phyloP scores from a whole-genome alignment of 1,140 invertebrate species.

The Cydia amplana region DNA sequence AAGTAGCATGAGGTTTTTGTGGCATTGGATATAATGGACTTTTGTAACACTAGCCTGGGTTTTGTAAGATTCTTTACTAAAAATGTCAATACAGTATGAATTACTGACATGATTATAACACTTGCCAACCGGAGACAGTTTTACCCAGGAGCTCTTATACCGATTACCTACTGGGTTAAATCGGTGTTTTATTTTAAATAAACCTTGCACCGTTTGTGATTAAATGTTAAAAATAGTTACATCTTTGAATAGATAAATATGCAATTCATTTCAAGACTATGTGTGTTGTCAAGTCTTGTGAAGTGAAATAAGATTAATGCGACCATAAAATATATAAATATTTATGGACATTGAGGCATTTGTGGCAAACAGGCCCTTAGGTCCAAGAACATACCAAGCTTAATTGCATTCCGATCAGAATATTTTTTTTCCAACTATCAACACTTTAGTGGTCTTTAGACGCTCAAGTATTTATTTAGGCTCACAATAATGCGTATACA shows the following conservation, averaged over 20 bases:
- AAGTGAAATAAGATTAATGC: neutral
- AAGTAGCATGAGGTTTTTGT: neutral
- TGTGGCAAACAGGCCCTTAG: neutral
- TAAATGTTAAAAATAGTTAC: neutral
- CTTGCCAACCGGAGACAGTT: neutral
- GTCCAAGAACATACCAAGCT: neutral
- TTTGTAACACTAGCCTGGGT: neutral
- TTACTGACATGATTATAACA: neutral
- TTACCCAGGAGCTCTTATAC: neutral
- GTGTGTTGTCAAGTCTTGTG: neutral
- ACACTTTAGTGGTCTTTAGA: neutral
- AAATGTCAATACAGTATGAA: neutral
- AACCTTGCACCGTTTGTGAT: neutral
- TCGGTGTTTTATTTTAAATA: neutral
- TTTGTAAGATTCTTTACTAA: neutral
- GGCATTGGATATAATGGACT: neutral
- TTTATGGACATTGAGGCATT: neutral
- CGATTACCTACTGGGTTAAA: neutral
- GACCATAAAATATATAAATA: neutral
- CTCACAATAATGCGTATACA: neutral
- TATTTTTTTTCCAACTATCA: neutral
- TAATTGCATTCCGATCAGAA: neutral
- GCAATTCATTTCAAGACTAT: neutral
- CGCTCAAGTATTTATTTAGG: neutral
- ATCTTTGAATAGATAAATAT: slow-evolving; percentile 9